These are phyloP conservation scores for Brachionus calyciflorus DNA, from an alignment of 1,140 invertebrate species.

Conservation along the genomic window DNA sequence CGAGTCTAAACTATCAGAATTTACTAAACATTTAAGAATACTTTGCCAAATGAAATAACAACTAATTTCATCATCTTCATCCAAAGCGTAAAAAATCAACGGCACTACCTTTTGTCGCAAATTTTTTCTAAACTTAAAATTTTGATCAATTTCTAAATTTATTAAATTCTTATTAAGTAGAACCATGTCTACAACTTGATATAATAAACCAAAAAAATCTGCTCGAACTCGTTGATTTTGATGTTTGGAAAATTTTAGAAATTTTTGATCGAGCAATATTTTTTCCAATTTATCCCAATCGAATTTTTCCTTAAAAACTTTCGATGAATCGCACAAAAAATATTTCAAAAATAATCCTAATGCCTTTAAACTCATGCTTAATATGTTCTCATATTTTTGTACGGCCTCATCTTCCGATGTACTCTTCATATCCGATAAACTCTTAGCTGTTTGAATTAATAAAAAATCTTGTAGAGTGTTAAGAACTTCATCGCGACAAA, in stretches of 20 bases:
- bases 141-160: background rate
- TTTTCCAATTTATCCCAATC: conserved; percentile 47
- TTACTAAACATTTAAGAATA: background rate
- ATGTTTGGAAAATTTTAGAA: conserved; percentile 69
- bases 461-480: conserved; percentile 67
- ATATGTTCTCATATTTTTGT: conserved; percentile 69
- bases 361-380: conserved; percentile 69
- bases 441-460: conserved; percentile 5
- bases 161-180: background rate
- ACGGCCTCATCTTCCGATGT: conserved; percentile 70
- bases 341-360: conserved; percentile 64
- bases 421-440: conserved; percentile 40
- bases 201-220: conserved; percentile 1
- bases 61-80: conserved; percentile 15
- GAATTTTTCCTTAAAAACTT: conserved; percentile 47
- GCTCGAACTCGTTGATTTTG: conserved; percentile 49
- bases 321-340: conserved; percentile 49
- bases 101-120: conserved; percentile 14
- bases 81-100: conserved; percentile 34
- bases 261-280: conserved; percentile 66
- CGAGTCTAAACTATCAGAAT: background rate
- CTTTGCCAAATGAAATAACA: conserved; percentile 26
- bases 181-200: background rate
- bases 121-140: background rate
- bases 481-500: conserved; percentile 65